These are phyloP conservation scores for Polylopha cassiicola DNA, from an alignment of 2,888 invertebrate species.

Conservation along the genomic window DNA sequence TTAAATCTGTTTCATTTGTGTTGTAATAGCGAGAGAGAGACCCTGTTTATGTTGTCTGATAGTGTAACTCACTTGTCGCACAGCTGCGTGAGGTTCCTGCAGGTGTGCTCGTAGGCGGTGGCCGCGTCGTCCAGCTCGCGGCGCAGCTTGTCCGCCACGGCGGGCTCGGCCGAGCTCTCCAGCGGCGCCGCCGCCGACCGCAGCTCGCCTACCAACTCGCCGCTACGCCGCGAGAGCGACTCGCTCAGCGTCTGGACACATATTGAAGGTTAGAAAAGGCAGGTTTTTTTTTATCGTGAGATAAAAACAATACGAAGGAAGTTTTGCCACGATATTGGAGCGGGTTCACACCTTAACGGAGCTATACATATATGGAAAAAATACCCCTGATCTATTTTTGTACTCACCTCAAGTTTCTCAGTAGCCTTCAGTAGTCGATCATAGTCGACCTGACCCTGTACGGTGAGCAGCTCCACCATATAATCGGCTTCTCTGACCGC, in stretches of 20 bases:
- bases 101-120: constrained; percentile 88
- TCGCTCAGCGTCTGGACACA: constrained; percentile 82
- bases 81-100: constrained; percentile 84
- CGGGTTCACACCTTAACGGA: too few relatives aligned
- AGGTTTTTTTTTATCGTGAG: too few relatives aligned
- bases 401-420: constrained; percentile 87
- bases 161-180: constrained; percentile 81
- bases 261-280: background rate
- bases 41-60: background rate
- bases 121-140: constrained; percentile 87
- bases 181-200: constrained; percentile 84
- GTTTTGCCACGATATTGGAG: too few relatives aligned
- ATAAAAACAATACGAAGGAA: too few relatives aligned
- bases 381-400: background rate
- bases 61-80: constrained; percentile 75
- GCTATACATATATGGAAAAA: too few relatives aligned
- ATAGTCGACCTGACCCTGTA: constrained; percentile 91
- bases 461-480: constrained; percentile 90
- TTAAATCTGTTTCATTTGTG: too few relatives aligned
- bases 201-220: constrained; percentile 84
- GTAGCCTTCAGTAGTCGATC: constrained; percentile 89
- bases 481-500: constrained; percentile 91
- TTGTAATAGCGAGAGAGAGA: background rate
- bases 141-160: constrained; percentile 84
- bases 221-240: constrained; percentile 85